Evolutionary conservation across 2,888 invertebrate genomes (phyloP), one percentile per base, ranked within the genome.

Genomic region (Meteorus cinctellus): DNA sequence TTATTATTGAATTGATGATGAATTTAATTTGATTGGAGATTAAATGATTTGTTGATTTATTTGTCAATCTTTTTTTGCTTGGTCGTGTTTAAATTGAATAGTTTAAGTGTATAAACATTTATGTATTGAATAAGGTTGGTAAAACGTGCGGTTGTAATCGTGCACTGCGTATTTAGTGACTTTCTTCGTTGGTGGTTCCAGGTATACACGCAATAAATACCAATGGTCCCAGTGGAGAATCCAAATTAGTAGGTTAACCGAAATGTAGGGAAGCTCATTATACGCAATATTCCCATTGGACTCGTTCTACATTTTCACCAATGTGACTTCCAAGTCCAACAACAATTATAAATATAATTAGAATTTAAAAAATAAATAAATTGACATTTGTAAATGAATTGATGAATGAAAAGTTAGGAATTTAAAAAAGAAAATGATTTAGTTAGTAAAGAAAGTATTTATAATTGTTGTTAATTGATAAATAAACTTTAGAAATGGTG

Each of bases 171-270:
- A 77, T 80, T 84, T 82, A 81, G 81, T 81, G 83, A 82, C 81
- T 83, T 80, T 82, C 82, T 82, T 77, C 24, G 24, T 34, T 51
- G 41, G 31, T 51, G 62, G 59, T 59, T 59, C 29, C 29, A 63
- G 19, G 65, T 72, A 24, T 72, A 65, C 79, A 81, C 78, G 80
- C 80, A 82, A 82, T 84, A 85, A 85, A 82, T 83, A 81, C 81
- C 80, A 65, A 74, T 72, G 65, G 81, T 81, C 83, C 84, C 82
- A 81, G 80, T 78, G 79, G 77, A 77, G 79, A 79, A 81, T 79
- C 78, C 68, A 78, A 78, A 82, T 82, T 82, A 79, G 65, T 72
- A 51, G 72, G 72, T 65, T 65, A 72, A 72, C 65, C 65, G 5
- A 65, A 72, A 72, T 55, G 51, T 65, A 65, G 72, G 51, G 51